Evolutionary conservation across 2,797 vertebrate species (phyloP).

Genomic region (Sebastes hopkinsi): DNA sequence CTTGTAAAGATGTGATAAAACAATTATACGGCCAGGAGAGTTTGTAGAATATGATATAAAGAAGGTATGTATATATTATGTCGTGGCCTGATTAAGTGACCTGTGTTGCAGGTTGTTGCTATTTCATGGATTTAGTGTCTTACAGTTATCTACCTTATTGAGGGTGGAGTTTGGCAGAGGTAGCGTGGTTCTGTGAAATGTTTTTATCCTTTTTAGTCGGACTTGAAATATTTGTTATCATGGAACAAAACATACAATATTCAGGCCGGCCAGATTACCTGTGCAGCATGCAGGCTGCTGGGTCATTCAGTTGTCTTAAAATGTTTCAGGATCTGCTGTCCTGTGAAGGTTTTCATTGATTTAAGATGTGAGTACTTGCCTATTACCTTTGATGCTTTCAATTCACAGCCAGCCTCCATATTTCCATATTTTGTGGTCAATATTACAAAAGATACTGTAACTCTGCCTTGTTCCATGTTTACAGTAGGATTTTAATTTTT

Average conservation of each 20-base stretch:
- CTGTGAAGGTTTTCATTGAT: neutral
- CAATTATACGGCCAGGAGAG: neutral
- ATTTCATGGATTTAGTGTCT: slow-evolving; percentile 35
- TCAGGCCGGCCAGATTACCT: neutral
- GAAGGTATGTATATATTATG: slow-evolving; percentile 39
- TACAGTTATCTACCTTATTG: neutral
- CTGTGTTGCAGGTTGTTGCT: slow-evolving; percentile 35
- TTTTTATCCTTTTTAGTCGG: slow-evolving; percentile 27
- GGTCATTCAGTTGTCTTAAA: slow-evolving; percentile 26
- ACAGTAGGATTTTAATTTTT: slow-evolving; percentile 10
- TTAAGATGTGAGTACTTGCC: slow-evolving; percentile 6
- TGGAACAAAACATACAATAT: slow-evolving; percentile 35
- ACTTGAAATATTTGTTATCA: neutral
- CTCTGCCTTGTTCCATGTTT: slow-evolving; percentile 59
- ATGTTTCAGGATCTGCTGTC: neutral
- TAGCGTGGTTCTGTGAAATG: neutral
- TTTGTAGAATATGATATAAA: slow-evolving; percentile 21
- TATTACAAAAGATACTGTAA: slow-evolving; percentile 22
- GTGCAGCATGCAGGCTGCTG: neutral
- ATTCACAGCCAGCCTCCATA: slow-evolving; percentile 38
- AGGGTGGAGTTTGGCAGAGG: slow-evolving; percentile 3
- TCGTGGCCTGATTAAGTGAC: slow-evolving; percentile 52
- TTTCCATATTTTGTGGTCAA: neutral
- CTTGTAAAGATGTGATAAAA: slow-evolving; percentile 32
- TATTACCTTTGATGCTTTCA: slow-evolving; percentile 34